Conservation (phyloP, 2,797 vertebrate genomes). For the Myotis findleyi region DNA sequence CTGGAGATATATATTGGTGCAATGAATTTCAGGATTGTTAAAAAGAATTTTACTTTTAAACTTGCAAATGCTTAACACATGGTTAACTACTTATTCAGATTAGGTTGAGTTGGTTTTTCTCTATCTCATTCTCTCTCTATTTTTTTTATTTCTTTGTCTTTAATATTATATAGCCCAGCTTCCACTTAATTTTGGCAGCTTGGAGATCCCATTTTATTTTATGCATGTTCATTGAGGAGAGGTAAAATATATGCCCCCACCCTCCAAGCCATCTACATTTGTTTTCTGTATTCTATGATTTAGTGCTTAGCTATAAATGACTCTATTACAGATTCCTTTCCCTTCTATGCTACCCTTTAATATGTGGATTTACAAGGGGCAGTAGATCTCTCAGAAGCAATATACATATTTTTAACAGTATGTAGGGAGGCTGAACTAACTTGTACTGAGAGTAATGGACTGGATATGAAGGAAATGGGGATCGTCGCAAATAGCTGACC, state of each 20-base stretch:
- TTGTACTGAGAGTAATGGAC: conserved; percentile 56
- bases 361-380: conserved; percentile 75
- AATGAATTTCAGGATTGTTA: conserved; percentile 41
- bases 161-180: conserved; percentile 50
- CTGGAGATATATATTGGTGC: conserved; percentile 21
- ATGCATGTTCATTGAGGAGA: conserved; percentile 64
- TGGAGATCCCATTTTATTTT: conserved; percentile 64
- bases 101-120: background rate
- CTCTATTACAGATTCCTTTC: conserved; percentile 73
- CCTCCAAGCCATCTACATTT: conserved; percentile 63
- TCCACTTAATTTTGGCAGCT: conserved; percentile 70
- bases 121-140: background rate
- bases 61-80: conserved; percentile 31
- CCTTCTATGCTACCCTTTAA: conserved; percentile 68
- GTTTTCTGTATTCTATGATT: conserved; percentile 76
- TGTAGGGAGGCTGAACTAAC: conserved; percentile 45
- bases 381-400: conserved; percentile 71
- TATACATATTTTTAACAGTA: conserved; percentile 66
- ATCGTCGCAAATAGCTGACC: conserved; percentile 18
- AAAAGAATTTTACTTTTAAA: conserved; percentile 30
- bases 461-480: conserved; percentile 44
- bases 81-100: conserved; percentile 13
- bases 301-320: conserved; percentile 72
- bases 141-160: background rate
- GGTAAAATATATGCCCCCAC: conserved; percentile 69